Conservation (phyloP, 2,113 vertebrate genomes). For the Jacana jacana region DNA sequence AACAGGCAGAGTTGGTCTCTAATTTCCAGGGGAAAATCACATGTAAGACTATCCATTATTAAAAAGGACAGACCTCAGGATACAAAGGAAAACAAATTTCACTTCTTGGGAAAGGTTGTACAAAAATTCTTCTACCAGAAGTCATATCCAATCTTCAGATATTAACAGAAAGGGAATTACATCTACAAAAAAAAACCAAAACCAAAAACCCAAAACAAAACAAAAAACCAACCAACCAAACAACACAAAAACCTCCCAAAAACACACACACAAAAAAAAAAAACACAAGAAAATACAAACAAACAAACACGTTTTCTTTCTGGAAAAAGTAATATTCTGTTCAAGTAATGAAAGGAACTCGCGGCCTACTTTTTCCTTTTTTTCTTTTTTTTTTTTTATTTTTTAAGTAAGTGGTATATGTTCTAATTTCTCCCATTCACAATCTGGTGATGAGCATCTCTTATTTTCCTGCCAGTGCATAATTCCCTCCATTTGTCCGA, state of each 20-base stretch:
- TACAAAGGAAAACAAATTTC: slow-evolving; percentile 7
- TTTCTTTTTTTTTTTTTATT: not conserved
- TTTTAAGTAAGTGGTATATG: not conserved
- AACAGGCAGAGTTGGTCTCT: not conserved
- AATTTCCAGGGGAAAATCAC: not conserved
- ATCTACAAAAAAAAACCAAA: not conserved
- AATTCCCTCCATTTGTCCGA: not conserved
- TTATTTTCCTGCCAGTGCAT: not conserved
- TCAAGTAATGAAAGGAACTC: not conserved
- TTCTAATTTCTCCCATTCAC: slow-evolving; percentile 10
- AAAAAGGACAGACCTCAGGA: not conserved
- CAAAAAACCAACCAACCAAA: no score
- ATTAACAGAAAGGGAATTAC: not conserved
- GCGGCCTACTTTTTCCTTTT: not conserved
- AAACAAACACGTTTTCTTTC: not conserved
- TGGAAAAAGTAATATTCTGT: not conserved
- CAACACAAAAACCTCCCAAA: no score
- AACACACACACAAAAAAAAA: no score
- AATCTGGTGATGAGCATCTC: not conserved
- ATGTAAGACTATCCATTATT: not conserved
- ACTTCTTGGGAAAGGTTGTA: not conserved
- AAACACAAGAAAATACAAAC: not conserved
- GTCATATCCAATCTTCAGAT: not conserved
- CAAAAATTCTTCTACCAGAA: not conserved
- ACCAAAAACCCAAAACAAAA: no score